phyloP scores from a whole-genome alignment of 2,113 vertebrate species.

The Anhinga anhinga region DNA sequence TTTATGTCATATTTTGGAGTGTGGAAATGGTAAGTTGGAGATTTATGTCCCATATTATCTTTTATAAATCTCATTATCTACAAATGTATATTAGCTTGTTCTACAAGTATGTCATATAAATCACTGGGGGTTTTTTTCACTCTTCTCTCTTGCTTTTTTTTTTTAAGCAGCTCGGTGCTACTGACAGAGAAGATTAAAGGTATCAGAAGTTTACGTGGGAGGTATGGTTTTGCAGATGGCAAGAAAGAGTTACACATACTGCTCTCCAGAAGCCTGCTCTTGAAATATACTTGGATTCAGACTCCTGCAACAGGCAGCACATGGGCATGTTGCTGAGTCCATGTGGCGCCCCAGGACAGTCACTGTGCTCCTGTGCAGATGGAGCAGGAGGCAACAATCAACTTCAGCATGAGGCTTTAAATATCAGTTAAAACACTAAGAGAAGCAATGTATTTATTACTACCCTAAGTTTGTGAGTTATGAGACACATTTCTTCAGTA shows the following conservation, averaged over 20 bases:
- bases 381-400: not conserved
- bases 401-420: not conserved
- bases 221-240: not conserved
- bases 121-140: not conserved
- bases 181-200: not conserved
- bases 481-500: not conserved
- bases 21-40: slow-evolving; percentile 43
- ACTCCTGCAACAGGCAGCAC: not conserved
- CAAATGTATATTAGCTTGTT: slow-evolving; percentile 34
- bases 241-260: not conserved
- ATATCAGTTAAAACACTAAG: not conserved
- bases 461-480: not conserved
- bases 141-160: not conserved
- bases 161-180: not conserved
- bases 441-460: not conserved
- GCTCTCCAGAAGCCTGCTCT: not conserved
- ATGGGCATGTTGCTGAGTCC: not conserved
- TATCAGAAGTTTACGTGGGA: not conserved
- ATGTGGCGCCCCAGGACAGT: not conserved
- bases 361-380: not conserved
- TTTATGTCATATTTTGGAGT: slow-evolving; percentile 60
- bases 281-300: not conserved
- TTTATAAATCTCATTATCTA: slow-evolving; percentile 63
- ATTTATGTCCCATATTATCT: slow-evolving; percentile 65
- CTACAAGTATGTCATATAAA: slow-evolving; percentile 52